phyloP scores from a whole-genome alignment of 2,888 invertebrate species.

The Arrhopalites spinosus region DNA sequence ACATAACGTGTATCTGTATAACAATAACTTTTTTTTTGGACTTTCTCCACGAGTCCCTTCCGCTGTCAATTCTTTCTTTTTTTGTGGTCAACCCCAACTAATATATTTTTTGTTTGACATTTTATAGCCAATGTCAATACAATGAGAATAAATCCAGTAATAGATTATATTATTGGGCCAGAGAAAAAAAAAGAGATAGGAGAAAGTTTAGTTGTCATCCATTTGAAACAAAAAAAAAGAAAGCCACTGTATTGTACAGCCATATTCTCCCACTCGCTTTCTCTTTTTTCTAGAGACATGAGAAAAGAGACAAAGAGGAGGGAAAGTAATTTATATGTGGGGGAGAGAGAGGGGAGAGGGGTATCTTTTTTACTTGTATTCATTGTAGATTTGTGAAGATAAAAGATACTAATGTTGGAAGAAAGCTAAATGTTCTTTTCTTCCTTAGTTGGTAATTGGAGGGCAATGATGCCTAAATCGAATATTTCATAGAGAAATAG shows the following conservation, averaged over 20 bases:
- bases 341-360: background rate
- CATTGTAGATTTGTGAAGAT: background rate
- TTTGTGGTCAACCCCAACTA: no score
- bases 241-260: no score
- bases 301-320: background rate
- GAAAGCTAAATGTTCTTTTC: constrained; percentile 27
- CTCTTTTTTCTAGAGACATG: no score
- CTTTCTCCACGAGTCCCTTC: no score
- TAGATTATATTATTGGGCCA: no score
- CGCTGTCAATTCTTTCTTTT: no score
- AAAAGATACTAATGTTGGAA: background rate
- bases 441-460: constrained; percentile 25
- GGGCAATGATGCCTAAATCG: constrained; percentile 29
- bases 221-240: background rate
- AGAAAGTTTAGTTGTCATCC: background rate
- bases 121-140: no score
- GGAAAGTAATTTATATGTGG: background rate
- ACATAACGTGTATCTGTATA: no score
- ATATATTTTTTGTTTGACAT: no score
- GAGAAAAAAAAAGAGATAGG: background rate
- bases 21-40: no score
- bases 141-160: no score
- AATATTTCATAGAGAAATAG: constrained; percentile 33
- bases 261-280: no score
- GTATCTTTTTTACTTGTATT: background rate